These are phyloP conservation scores for Mirounga angustirostris DNA, from an alignment of 2,113 vertebrate species.

Conservation along the genomic window DNA sequence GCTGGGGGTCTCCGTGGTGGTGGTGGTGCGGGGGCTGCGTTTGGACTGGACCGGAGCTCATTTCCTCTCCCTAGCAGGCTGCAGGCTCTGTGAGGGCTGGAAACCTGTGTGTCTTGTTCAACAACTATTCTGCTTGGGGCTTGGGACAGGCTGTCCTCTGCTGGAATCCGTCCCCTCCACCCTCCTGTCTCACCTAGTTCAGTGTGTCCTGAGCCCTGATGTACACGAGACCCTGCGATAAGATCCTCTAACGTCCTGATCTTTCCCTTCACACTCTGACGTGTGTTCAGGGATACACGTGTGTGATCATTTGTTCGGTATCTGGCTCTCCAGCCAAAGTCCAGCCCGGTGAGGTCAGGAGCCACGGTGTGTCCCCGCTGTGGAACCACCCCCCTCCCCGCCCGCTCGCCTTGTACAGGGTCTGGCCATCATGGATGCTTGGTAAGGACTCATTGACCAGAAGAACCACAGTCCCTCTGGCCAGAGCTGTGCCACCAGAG, in stretches of 20 bases:
- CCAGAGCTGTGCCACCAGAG: neutral
- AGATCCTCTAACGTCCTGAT: neutral
- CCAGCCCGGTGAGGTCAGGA: accelerated
- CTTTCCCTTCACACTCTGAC: neutral
- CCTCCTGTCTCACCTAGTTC: neutral
- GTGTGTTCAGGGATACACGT: too few relatives aligned
- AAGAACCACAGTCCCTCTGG: neutral
- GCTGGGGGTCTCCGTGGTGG: too few relatives aligned
- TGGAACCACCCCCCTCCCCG: neutral
- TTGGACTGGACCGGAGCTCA: neutral
- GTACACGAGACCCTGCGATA: accelerated
- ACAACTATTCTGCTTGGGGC: neutral
- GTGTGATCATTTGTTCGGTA: neutral
- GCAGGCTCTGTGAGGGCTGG: neutral
- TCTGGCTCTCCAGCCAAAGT: neutral
- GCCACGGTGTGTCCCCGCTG: accelerated
- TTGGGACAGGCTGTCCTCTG: neutral
- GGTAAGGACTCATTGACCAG: neutral
- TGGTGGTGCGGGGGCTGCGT: neutral
- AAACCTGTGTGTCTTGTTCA: neutral
- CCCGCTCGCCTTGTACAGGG: too few relatives aligned
- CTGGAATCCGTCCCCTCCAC: too few relatives aligned
- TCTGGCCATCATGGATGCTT: neutral
- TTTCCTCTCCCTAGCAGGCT: neutral
- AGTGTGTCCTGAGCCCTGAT: neutral